Base-by-base conservation (phyloP, 2,113 vertebrate species). In the Arenaria interpres region DNA sequence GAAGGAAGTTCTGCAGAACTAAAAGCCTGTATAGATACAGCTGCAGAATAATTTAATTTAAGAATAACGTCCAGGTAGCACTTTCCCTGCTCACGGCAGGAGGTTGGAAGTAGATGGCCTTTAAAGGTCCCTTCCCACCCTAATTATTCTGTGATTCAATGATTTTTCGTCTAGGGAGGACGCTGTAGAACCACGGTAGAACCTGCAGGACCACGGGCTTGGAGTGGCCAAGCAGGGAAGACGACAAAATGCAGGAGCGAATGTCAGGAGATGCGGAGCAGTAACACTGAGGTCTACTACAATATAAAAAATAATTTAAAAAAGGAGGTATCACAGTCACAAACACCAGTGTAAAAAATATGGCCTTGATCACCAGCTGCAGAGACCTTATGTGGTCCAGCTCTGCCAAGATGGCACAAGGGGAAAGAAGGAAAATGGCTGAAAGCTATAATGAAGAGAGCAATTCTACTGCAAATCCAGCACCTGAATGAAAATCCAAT, bases 301-400 rank as follows among this genome's bases (percentile, higher is more conserved):
- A 56, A 19, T 23, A 10, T 18, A 9, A 46, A 81, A 23, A 19
- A 4, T 1, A 14, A 28, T 17, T 4, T 2, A 35, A 67, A 39
- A 6, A 30, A 12, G 13, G 20, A 18, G 10, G 18, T 23, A 23
- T 10, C 20, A 50, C 8, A n/a, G 67, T 10, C 23, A 28, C 10
- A 24, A 41, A 11, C 14, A 27, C 4, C 27, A 11, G 4, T 9
- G 7, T 17, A 15, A 54, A 21, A 85, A 64, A 85, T 11, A 62
- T 0, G 4, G 46, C 3, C 32, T 41, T 12, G 45, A 9, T 11
- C 7, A 25, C 10, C 4, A 1, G n/a, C n/a, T 12, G 21, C 57
- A 18, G 75, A 23, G 50, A 59, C 33, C 72, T n/a, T 4, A 7
- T 1, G 4, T 3, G 45, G 51, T 41, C 21, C 72, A 23, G 41